Base-by-base conservation (phyloP, 2,888 invertebrate species). In the Gonocerus acuteangulatus region DNA sequence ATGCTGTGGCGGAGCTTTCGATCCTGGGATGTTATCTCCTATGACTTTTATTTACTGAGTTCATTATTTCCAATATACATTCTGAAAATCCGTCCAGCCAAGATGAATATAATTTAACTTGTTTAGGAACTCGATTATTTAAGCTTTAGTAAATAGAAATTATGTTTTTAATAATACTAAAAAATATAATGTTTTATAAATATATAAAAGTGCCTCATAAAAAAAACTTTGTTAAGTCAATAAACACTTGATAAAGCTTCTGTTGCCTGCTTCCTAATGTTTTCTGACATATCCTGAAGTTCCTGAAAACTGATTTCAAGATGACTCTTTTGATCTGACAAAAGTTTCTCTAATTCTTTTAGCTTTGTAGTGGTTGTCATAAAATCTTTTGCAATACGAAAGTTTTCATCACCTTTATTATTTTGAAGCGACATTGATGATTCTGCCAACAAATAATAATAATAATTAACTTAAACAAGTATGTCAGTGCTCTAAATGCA, bases 191-290 rank as follows among this genome's bases (percentile, higher is more conserved):
- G 11, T 9, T 6, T 9, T 32, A 32, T 32, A 39, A 39, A 39
- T 49, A 32, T 32, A 22, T 48, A 36, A n/a, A n/a, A n/a, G n/a
- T n/a, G n/a, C 32, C 32, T 34, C 21, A 19, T 51, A 36, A 34
- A 18, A n/a, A 27, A 39, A 4, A 54, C n/a, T 42, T 19, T 21
- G 19, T 52, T n/a, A n/a, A 34, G 19, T 54, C 54, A 54, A 54
- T 54, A 54, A 57, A 47, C 44, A 19, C 44, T 57, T 57, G 57
- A 57, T 32, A 75, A 65, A 54, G 75, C 75, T 45, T 72, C 72
- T 54, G 73, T 69, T 2, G 75, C 74, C 69, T 75, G 73, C 61
- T 72, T 70, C 65, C 72, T 72, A 49, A 76, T 74, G 34, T 73
- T 72, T 64, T 74, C 71, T 6, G 74, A 72, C 63, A 75, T 71